A percentile compares a stretch with the other conserved stretches of the same genome.
phyloP scores from a whole-genome alignment of 2,797 vertebrate genomes.

The Phoxinus dragarum region DNA sequence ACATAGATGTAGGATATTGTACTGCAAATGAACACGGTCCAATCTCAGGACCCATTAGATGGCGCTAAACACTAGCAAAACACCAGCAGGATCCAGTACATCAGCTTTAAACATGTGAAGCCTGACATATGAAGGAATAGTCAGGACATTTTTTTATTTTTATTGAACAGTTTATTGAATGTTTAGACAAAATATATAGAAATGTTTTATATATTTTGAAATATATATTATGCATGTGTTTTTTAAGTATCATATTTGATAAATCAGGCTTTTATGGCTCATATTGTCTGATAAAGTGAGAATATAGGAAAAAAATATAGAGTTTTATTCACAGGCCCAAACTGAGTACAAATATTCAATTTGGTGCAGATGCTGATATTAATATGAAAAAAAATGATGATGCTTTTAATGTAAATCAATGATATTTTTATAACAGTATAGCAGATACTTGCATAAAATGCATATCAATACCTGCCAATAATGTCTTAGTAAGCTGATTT shows the following conservation, averaged over 20 bases:
- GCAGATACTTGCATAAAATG: background rate
- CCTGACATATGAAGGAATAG: too few relatives aligned
- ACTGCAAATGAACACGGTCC: background rate
- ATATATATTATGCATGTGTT: too few relatives aligned
- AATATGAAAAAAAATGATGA: background rate
- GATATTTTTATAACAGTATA: background rate
- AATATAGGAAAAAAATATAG: too few relatives aligned
- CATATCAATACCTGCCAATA: background rate
- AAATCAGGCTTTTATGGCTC: background rate
- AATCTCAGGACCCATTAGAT: background rate
- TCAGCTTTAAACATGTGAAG: too few relatives aligned
- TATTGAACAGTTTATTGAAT: background rate
- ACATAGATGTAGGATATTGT: background rate
- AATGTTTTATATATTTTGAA: too few relatives aligned
- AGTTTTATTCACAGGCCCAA: background rate
- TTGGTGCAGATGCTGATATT: background rate
- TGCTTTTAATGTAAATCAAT: background rate
- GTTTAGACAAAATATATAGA: background rate
- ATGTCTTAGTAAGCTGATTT: background rate
- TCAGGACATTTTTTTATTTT: background rate
- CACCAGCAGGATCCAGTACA: too few relatives aligned
- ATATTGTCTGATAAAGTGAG: too few relatives aligned
- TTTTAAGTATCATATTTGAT: background rate
- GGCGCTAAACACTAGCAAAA: constrained; percentile 24
- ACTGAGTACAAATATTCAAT: background rate